These are phyloP conservation scores for Pomacea maculata DNA, from an alignment of 1,140 invertebrate species.

Conservation along the genomic window DNA sequence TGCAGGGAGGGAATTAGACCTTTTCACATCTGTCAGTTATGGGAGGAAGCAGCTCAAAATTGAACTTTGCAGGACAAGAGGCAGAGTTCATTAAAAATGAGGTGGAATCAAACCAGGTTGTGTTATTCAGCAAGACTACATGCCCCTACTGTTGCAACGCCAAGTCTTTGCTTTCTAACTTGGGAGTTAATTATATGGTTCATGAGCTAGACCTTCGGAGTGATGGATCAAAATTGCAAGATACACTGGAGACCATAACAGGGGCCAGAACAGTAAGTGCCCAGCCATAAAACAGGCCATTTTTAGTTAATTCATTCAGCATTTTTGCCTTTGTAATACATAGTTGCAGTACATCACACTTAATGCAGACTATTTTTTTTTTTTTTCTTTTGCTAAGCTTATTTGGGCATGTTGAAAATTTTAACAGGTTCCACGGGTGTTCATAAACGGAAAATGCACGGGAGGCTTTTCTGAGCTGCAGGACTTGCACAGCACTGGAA, in stretches of 20 bases:
- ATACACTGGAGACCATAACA: constrained; percentile 81
- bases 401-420: background rate
- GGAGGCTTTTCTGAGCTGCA: constrained; percentile 91
- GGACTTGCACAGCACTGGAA: constrained; percentile 75
- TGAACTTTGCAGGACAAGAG: constrained; percentile 24
- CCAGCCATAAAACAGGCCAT: too few relatives aligned
- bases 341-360: too few relatives aligned
- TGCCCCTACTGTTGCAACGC: constrained; percentile 91
- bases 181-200: constrained; percentile 69
- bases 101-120: constrained; percentile 69
- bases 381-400: background rate
- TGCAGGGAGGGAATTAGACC: too few relatives aligned
- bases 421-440: constrained; percentile 83
- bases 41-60: background rate
- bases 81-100: constrained; percentile 27
- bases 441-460: constrained; percentile 87
- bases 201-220: constrained; percentile 83
- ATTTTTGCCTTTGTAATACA: too few relatives aligned
- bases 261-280: constrained; percentile 78
- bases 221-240: constrained; percentile 81
- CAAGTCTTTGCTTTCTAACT: constrained; percentile 69
- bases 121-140: constrained; percentile 88
- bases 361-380: background rate
- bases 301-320: background rate
- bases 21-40: background rate